These are phyloP conservation scores for Melanotaenia duboulayi DNA, from an alignment of 2,113 vertebrate genomes.

Conservation along the genomic window DNA sequence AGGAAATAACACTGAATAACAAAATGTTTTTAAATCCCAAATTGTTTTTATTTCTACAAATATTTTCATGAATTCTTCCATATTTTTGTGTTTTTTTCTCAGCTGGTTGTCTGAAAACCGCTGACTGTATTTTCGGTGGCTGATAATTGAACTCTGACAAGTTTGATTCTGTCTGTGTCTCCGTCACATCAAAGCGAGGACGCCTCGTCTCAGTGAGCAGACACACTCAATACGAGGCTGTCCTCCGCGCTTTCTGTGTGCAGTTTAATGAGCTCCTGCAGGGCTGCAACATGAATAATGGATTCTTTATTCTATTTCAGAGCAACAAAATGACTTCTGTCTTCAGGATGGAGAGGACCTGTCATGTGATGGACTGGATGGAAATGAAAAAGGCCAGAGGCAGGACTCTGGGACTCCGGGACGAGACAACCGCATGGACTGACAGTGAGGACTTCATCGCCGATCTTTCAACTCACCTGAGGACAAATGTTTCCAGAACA, in stretches of 20 bases:
- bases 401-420: background rate
- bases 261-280: constrained; percentile 71
- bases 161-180: background rate
- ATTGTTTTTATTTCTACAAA: too few relatives aligned
- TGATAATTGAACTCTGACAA: background rate
- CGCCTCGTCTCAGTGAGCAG: too few relatives aligned
- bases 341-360: constrained; percentile 2
- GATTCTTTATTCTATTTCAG: constrained; percentile 63
- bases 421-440: too few relatives aligned
- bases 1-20: too few relatives aligned
- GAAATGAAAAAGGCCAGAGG: constrained; percentile 15
- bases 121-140: background rate
- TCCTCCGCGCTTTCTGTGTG: background rate
- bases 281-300: constrained; percentile 71
- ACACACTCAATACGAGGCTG: too few relatives aligned
- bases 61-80: too few relatives aligned
- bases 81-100: too few relatives aligned
- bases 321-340: constrained; percentile 11
- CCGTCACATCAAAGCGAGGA: constrained; percentile 14
- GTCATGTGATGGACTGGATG: constrained; percentile 19
- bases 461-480: too few relatives aligned
- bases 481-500: too few relatives aligned
- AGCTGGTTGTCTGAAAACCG: background rate
- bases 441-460: too few relatives aligned
- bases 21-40: too few relatives aligned